phyloP scores from a whole-genome alignment of 2,113 vertebrate genomes.

The Cairina moschata region DNA sequence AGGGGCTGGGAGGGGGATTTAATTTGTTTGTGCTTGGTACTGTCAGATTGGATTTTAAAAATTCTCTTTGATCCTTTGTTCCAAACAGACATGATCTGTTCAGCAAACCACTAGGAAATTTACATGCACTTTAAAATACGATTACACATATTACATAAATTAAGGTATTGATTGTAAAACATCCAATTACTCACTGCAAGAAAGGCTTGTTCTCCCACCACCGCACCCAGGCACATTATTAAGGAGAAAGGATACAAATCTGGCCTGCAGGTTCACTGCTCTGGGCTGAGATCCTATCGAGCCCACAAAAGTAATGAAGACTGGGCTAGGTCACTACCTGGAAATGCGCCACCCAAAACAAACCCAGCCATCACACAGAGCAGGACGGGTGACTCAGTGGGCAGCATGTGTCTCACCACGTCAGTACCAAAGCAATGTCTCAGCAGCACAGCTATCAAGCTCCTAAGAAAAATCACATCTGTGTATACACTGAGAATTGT shows the following conservation, averaged over 20 bases:
- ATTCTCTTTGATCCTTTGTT: slow-evolving; percentile 16
- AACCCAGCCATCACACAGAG: background rate
- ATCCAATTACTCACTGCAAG: background rate
- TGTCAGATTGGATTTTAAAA: slow-evolving; percentile 3
- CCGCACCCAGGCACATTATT: background rate
- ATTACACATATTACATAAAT: background rate
- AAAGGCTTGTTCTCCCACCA: slow-evolving; percentile 3
- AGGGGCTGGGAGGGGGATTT: background rate
- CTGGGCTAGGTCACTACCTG: background rate
- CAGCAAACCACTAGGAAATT: background rate
- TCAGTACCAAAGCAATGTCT: background rate
- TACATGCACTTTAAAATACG: background rate
- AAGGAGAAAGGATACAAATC: slow-evolving; percentile 16
- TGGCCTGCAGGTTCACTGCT: background rate
- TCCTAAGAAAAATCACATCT: background rate
- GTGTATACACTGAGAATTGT: background rate
- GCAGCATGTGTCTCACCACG: background rate
- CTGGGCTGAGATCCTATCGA: background rate
- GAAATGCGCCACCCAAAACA: background rate
- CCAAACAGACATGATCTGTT: background rate
- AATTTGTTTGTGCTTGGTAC: background rate
- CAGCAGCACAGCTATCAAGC: background rate
- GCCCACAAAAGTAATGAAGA: background rate
- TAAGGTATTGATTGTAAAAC: slow-evolving; percentile 43
- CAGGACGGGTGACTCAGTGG: background rate